phyloP scores from a whole-genome alignment of 2,888 invertebrate genomes.

The Amphipyra berbera region DNA sequence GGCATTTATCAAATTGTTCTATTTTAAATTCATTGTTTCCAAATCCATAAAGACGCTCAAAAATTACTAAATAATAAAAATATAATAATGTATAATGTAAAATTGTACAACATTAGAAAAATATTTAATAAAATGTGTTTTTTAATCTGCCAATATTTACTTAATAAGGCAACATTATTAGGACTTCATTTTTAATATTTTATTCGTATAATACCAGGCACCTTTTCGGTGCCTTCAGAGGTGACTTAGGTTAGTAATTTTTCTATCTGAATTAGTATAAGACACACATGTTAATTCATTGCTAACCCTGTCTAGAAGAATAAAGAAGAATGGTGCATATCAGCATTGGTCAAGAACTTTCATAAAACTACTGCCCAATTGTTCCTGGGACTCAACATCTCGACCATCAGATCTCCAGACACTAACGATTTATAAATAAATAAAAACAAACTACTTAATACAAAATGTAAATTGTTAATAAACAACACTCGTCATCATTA shows the following conservation, averaged over 20 bases:
- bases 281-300: neutral
- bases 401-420: conserved; percentile 23
- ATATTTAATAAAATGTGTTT: conserved; percentile 28
- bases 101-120: conserved; percentile 49
- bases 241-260: no score
- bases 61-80: conserved; percentile 21
- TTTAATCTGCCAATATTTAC: conserved; percentile 15
- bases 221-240: no score
- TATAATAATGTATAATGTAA: conserved; percentile 18
- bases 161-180: conserved; percentile 43
- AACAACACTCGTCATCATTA: conserved; percentile 30
- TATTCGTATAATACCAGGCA: neutral
- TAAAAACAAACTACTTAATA: conserved; percentile 13
- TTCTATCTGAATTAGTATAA: neutral
- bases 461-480: conserved; percentile 15
- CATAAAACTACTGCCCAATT: neutral
- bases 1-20: conserved; percentile 10
- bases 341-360: neutral
- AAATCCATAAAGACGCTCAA: conserved; percentile 36
- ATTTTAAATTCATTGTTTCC: conserved; percentile 8
- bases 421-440: conserved; percentile 6
- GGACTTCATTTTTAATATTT: neutral
- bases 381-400: conserved; percentile 2
- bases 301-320: neutral
- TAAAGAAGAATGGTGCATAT: neutral